Conservation (phyloP, 2,797 vertebrate genomes). For the Phataginus tetradactyla region DNA sequence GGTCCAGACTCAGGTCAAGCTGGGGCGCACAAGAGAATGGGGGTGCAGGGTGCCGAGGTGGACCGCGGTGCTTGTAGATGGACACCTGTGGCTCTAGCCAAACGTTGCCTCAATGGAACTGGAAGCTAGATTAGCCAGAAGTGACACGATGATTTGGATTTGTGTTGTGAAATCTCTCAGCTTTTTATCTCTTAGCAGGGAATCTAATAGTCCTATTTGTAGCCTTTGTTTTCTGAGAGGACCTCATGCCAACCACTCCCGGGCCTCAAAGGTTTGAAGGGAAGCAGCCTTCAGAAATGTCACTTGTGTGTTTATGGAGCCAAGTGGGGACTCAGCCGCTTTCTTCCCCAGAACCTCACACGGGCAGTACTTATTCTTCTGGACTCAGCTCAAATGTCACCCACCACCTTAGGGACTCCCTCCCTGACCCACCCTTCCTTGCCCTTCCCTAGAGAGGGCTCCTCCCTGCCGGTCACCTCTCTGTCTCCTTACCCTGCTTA, state of each 20-base stretch:
- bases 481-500: neutral
- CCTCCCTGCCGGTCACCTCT: neutral
- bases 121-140: neutral
- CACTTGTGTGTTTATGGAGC: too few species aligned
- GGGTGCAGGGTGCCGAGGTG: neutral
- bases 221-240: neutral
- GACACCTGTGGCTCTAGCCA: neutral
- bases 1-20: neutral
- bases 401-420: neutral
- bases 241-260: neutral
- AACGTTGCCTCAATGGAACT: neutral
- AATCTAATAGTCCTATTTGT: neutral
- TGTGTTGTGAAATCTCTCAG: neutral
- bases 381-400: neutral
- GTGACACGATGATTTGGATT: neutral
- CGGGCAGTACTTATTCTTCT: neutral
- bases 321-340: neutral
- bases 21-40: neutral
- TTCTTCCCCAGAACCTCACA: too few species aligned
- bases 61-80: accelerated
- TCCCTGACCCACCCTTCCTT: neutral
- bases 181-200: neutral
- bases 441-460: neutral
- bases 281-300: neutral
- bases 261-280: neutral